Evolutionary conservation across 2,888 invertebrate species (phyloP).

Genomic region (Nemoura dubitans): DNA sequence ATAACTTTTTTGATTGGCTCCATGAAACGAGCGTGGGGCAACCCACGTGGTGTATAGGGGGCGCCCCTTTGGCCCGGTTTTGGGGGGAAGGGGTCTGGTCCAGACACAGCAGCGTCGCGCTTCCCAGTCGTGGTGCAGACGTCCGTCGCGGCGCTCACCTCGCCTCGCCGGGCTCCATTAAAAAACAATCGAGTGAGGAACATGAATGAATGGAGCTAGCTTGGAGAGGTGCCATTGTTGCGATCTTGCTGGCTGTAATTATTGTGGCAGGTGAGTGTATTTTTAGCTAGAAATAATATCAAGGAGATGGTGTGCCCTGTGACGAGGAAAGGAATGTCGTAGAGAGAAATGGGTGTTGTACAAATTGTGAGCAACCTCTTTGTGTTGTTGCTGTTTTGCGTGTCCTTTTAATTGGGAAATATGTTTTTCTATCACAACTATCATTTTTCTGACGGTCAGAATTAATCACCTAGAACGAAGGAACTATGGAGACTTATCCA

Average conservation of each 20-base stretch:
- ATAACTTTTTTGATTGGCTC: not conserved
- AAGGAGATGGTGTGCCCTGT: not conserved
- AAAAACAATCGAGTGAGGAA: not conserved
- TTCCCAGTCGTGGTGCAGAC: not conserved
- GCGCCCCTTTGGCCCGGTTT: too few relatives aligned
- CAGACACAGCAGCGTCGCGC: not conserved
- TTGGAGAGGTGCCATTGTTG: constrained; percentile 29
- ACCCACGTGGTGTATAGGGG: not conserved
- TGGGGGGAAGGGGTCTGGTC: not conserved
- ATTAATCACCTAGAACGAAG: not conserved
- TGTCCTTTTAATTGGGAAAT: not conserved
- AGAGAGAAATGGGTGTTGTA: not conserved
- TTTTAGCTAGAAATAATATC: not conserved
- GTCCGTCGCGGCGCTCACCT: not conserved
- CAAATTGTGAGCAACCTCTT: not conserved
- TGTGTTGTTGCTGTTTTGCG: not conserved
- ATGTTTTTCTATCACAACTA: not conserved
- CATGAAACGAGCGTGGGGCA: not conserved
- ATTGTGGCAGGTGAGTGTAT: constrained; percentile 8
- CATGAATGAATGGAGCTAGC: constrained; percentile 31
- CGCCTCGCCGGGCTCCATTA: not conserved
- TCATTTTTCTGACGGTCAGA: not conserved
- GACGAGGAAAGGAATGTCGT: not conserved
- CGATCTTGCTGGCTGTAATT: constrained; percentile 17
- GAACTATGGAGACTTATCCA: not conserved